Evolutionary conservation across 2,113 vertebrate genomes (phyloP).

Genomic region (Festucalex cinctus): DNA sequence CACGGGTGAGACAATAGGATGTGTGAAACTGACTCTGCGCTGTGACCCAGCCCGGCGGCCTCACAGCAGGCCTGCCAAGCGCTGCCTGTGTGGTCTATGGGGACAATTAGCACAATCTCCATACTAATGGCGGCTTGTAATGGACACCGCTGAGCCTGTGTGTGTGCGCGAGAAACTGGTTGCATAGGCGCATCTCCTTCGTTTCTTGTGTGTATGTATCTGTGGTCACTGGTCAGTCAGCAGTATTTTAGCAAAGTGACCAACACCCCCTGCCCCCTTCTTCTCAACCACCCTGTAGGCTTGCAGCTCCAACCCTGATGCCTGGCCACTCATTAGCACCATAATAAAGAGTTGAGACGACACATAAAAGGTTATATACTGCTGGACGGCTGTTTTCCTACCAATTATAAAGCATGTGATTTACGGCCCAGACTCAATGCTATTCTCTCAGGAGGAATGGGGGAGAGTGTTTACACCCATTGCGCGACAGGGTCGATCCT

Average conservation of each 20-base stretch:
- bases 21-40: slow-evolving; percentile 41
- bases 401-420: slow-evolving; percentile 74
- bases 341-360: slow-evolving; percentile 74
- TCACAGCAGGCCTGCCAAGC: slow-evolving; percentile 48
- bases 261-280: neutral
- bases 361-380: slow-evolving; percentile 80
- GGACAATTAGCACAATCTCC: slow-evolving; percentile 75
- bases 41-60: slow-evolving; percentile 34
- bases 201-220: slow-evolving; percentile 1
- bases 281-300: slow-evolving; percentile 14
- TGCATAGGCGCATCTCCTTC: slow-evolving; percentile 46
- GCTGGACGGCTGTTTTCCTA: slow-evolving; percentile 71
- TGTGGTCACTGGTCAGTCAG: slow-evolving; percentile 21
- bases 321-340: slow-evolving; percentile 71
- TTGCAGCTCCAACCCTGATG: slow-evolving; percentile 54
- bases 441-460: slow-evolving; percentile 59
- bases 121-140: slow-evolving; percentile 71
- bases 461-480: slow-evolving; percentile 62
- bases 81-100: slow-evolving; percentile 71
- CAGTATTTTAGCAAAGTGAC: slow-evolving; percentile 40
- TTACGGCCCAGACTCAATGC: slow-evolving; percentile 59
- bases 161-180: slow-evolving; percentile 14
- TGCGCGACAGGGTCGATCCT: slow-evolving; percentile 48
- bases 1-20: slow-evolving; percentile 55
- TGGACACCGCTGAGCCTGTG: slow-evolving; percentile 63